A percentile compares a stretch with the other conserved stretches of the same genome.
Conservation (phyloP, 37 sponge, comb jelly and placozoan genomes). For the Halichondria panicea region DNA sequence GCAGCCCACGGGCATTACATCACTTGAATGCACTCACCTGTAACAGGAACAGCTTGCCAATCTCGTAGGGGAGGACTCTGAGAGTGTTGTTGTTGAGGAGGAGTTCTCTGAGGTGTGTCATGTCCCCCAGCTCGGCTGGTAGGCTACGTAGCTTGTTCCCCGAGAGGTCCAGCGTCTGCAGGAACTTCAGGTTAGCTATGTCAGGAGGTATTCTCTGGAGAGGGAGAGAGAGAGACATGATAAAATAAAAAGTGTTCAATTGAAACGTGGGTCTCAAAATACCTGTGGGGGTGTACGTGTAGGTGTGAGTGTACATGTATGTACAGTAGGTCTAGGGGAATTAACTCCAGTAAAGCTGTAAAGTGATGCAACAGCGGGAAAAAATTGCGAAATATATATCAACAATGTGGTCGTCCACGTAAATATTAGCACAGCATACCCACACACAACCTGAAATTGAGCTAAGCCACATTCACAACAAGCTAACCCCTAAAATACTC, state of each 20-base stretch:
- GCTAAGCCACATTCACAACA: background rate
- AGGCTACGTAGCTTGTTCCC: constrained; percentile 88
- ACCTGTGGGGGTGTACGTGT: background rate
- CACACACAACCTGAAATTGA: background rate
- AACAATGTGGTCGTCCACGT: background rate
- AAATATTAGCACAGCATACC: background rate
- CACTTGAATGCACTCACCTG: constrained; percentile 14
- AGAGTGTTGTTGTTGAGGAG: constrained; percentile 86
- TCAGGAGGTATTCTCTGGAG: constrained; percentile 82
- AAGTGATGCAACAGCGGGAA: background rate
- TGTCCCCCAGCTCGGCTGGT: constrained; percentile 94
- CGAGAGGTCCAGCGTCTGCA: constrained; percentile 86
- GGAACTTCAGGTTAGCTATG: constrained; percentile 63
- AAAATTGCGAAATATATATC: background rate
- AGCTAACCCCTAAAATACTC: no score
- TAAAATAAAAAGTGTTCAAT: background rate
- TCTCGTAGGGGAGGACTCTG: constrained; percentile 86
- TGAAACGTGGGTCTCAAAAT: no score
- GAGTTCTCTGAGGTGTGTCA: constrained; percentile 90
- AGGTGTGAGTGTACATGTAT: background rate
- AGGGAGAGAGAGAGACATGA: background rate
- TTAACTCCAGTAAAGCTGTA: no score
- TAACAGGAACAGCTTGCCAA: constrained; percentile 90
- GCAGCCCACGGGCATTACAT: no score
- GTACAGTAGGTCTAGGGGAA: no score